Base-by-base conservation (phyloP, 2,113 vertebrate genomes). In the Dasypus novemcinctus region DNA sequence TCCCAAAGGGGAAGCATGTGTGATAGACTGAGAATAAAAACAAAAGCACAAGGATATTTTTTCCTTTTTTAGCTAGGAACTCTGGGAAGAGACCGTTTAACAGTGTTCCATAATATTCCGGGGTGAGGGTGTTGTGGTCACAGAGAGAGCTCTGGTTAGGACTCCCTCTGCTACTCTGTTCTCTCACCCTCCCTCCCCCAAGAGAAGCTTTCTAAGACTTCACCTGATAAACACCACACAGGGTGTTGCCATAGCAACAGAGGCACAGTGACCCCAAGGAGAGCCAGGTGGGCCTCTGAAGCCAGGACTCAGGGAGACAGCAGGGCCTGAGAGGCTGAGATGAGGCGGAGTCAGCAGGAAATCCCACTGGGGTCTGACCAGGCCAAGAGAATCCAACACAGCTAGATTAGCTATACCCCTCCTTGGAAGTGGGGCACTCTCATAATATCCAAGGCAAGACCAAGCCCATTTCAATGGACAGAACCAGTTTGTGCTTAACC, bases 301-400 rank as follows among this genome's bases (percentile, higher is more conserved):
- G 59, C 11, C 29, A 72, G 43, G 87, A n/a, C 54, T 88, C 41
- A 64, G 54, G 71, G 61, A 86, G 20, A 29, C 88, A 49, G 36
- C 9, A 79, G 43, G 57, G 52, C 46, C 79, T 74, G 25, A 33
- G 21, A 94, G 71, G 49, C 36, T 61, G 29, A 91, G 57, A 79
- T 75, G 66, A 89, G 29, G 18, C 36, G 74, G 64, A 79, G 64
- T 86, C 84, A 83, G 36, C 66, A 94, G 82, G 72, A 97, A 79
- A 93, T 82, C 82, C 46, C 64, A 68, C 52, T 21, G 25, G 17
- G 17, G 6, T 54, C 72, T 89, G 57, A 91, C n/a, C 61, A 81
- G 78, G 61, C 54, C 61, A 82, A 94, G 78, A 95, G 49, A 59
- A 41, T 93, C 87, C 29, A 72, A n/a, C 33, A 38, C 17, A 54